Evolutionary conservation across 2,113 vertebrate genomes (phyloP).

Genomic region (Pelmatolapia mariae): DNA sequence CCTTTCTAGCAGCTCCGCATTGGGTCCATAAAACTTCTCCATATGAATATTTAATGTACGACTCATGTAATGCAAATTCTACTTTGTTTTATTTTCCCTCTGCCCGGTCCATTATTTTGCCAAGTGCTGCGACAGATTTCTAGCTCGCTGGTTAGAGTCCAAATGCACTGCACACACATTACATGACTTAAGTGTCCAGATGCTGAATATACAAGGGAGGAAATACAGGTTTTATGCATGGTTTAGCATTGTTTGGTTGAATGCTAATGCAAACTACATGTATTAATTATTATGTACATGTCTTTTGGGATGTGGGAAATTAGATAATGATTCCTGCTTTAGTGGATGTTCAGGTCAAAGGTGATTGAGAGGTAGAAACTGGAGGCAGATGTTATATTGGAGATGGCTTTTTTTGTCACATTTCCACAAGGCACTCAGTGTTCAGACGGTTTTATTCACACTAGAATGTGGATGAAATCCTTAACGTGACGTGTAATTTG

Average conservation of each 20-base stretch:
- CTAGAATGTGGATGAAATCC: not conserved
- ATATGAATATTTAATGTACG: slow-evolving; percentile 65
- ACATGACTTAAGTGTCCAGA: not conserved
- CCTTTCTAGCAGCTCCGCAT: not conserved
- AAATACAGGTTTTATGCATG: slow-evolving; percentile 15
- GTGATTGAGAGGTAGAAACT: not conserved
- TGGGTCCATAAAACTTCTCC: slow-evolving; percentile 43
- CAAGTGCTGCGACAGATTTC: slow-evolving; percentile 1
- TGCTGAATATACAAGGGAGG: not conserved
- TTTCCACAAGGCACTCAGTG: not conserved
- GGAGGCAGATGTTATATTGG: not conserved
- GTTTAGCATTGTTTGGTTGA: not conserved
- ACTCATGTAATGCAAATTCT: slow-evolving; percentile 65
- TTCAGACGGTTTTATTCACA: not conserved
- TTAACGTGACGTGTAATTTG: not conserved
- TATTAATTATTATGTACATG: slow-evolving; percentile 19
- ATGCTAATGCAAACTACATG: not conserved
- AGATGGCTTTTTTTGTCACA: not conserved
- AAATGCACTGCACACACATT: not conserved
- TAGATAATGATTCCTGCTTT: not conserved
- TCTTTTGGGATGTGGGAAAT: not conserved
- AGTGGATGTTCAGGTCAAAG: not conserved
- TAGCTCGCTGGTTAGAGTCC: not conserved
- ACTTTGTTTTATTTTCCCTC: slow-evolving; percentile 58
- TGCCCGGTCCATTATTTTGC: slow-evolving; percentile 45